A percentile compares a stretch with the other conserved stretches of the same genome.
Evolutionary conservation across 2,113 vertebrate genomes (phyloP).

Genomic region (Oryctolagus cuniculus): mOryCun1.1 NC_091432.1:227154001-227154500

Average conservation of each 20-base stretch:
- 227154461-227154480: no score
- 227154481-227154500: no score
- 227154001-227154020: not conserved
- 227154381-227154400: no score
- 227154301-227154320: not conserved
- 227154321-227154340: no score
- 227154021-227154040: not conserved
- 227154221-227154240: not conserved
- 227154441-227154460: no score
- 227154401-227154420: no score
- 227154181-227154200: not conserved
- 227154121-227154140: not conserved
- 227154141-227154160: not conserved
- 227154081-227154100: constrained; percentile 35
- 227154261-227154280: not conserved
- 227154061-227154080: constrained; percentile 6
- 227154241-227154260: not conserved
- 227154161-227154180: not conserved
- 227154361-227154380: no score
- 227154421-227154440: no score
- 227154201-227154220: not conserved
- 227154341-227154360: no score
- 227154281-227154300: not conserved
- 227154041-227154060: not conserved
- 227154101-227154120: not conserved